Base-by-base conservation (phyloP, 2,888 invertebrate genomes). In the Drosophila hawaiiensis region DNA sequence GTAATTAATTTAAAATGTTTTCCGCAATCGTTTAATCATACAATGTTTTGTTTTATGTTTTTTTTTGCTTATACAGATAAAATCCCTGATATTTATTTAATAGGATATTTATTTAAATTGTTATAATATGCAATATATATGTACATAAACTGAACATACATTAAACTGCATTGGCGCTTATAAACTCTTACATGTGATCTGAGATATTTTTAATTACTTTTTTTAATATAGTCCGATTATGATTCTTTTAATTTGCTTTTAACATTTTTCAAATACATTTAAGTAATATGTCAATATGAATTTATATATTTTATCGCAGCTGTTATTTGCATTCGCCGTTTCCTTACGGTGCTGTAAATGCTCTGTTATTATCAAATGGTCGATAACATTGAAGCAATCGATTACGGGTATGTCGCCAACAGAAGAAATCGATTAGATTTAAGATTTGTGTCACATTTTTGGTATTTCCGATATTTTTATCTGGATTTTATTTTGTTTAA, bases 1-100 rank as follows among this genome's bases (percentile, higher is more conserved):
- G 22, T 14, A 47, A 14, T 22, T 1, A 47, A 47, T 22, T 22
- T 22, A 43, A 12, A 22, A 5, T 22, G 1, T 43, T 43, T 12
- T 16, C 4, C 25, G 16, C 25, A 47, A 9, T 4, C 4, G 4
- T 16, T 47, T 16, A 47, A 22, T 16, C 2, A 6, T 7, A 16
- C 14, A 4, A 7, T 4, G 7, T 22, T 1, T 1, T 22, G 1
- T 6, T 7, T 47, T 28, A 2, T 25, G 4, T 0, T n/a, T 43
- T 47, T 12, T 4, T 22, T 14, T 43, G 4, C 14, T 22, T 14
- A 41, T 0, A n/a, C 5, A 41, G 2, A n/a, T 22, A 12, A 22
- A 22, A 22, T 12, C 12, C 4, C 1, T 14, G 14, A 35, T 12
- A 22, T 12, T 4, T 41, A 43, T 43, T 22, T 12, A 43, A 43